Evolutionary conservation across 1,140 invertebrate species (phyloP).

Genomic region (Propsilocerus akamusi): DNA sequence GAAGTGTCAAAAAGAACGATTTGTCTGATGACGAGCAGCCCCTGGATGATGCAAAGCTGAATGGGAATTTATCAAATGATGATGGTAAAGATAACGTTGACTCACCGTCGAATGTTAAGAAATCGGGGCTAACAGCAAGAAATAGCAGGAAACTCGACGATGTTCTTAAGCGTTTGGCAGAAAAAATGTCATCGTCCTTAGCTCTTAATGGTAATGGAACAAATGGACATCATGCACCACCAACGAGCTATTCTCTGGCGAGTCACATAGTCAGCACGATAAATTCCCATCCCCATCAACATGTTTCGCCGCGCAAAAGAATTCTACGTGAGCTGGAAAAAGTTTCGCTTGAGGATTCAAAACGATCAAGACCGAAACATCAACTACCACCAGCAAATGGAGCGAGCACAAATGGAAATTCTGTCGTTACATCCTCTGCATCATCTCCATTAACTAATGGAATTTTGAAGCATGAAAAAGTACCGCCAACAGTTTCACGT

Average conservation of each 20-base stretch:
- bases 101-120: background rate
- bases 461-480: constrained; percentile 5
- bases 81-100: background rate
- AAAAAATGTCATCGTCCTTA: background rate
- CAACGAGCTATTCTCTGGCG: background rate
- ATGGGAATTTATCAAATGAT: background rate
- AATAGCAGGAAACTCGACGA: background rate
- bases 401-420: constrained; percentile 6
- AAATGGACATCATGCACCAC: background rate
- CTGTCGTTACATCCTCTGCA: constrained; percentile 8
- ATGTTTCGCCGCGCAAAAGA: constrained; percentile 50
- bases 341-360: constrained; percentile 45
- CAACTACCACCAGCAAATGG: background rate
- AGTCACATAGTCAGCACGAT: background rate
- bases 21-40: background rate
- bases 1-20: background rate
- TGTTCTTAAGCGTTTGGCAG: background rate
- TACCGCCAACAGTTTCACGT: constrained; percentile 10
- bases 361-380: constrained; percentile 26
- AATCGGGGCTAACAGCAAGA: background rate
- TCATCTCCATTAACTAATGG: constrained; percentile 8
- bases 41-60: background rate
- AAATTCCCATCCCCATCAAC: constrained; percentile 22
- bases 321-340: constrained; percentile 52
- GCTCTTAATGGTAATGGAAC: background rate